Evolutionary conservation across 2,797 vertebrate species (phyloP).

Genomic region (Tachyglossus aculeatus): DNA sequence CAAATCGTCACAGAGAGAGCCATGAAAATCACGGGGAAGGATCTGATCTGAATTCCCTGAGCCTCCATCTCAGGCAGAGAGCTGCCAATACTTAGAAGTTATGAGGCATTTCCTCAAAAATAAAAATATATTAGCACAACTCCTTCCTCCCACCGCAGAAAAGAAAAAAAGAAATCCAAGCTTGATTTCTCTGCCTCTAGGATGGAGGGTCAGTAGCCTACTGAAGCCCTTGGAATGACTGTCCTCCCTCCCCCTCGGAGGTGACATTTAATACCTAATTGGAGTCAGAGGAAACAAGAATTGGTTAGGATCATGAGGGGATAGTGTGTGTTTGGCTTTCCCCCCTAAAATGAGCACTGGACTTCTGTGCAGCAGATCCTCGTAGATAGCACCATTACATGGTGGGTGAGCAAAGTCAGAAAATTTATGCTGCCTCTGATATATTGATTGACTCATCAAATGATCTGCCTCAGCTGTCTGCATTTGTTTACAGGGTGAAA

Average conservation of each 20-base stretch:
- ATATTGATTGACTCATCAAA: conserved; percentile 23
- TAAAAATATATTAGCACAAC: no score
- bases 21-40: background rate
- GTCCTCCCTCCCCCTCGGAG: no score
- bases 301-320: background rate
- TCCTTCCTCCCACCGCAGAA: no score
- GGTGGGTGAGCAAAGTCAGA: background rate
- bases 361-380: background rate
- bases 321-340: background rate
- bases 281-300: background rate
- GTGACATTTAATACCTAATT: no score
- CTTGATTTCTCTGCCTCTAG: no score
- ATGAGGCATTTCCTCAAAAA: background rate
- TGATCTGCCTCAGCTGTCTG: conserved; percentile 7
- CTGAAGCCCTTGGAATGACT: background rate
- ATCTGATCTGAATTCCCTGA: background rate
- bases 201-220: background rate
- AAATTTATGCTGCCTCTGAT: background rate
- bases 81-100: background rate
- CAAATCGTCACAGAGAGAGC: background rate
- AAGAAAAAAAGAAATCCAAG: no score
- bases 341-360: background rate
- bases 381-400: rapidly evolving
- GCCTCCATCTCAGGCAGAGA: background rate
- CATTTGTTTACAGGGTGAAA: conserved; percentile 55